phyloP scores from a whole-genome alignment of 2,113 vertebrate genomes.

The Macrotus californicus region DNA sequence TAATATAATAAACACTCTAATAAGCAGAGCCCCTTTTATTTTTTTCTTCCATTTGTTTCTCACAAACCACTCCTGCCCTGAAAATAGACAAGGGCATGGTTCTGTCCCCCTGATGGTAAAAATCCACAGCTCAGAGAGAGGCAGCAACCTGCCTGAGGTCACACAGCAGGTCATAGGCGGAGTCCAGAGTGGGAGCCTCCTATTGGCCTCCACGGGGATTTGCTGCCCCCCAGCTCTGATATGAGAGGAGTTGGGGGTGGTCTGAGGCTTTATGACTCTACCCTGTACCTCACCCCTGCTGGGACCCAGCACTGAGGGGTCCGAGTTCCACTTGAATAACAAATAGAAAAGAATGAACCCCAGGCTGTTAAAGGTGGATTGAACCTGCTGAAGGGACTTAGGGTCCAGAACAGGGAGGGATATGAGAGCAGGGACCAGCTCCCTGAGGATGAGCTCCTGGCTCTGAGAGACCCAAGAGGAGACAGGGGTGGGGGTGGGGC shows the following conservation, averaged over 20 bases:
- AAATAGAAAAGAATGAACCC: background rate
- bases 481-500: accelerated
- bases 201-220: background rate
- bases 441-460: background rate
- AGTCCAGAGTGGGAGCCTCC: background rate
- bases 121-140: background rate
- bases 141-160: background rate
- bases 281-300: background rate
- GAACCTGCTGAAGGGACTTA: background rate
- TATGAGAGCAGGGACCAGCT: background rate
- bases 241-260: background rate
- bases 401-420: background rate
- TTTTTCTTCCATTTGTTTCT: background rate
- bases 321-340: background rate
- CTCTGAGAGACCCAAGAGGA: background rate
- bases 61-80: background rate
- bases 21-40: background rate
- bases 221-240: background rate
- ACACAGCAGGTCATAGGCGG: background rate
- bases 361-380: background rate
- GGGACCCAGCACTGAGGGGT: background rate
- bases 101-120: background rate
- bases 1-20: background rate
- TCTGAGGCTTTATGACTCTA: background rate
- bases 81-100: background rate